A percentile compares a stretch with the other conserved stretches of the same genome.
phyloP scores from a whole-genome alignment of 2,113 vertebrate genomes.

The Aegotheles bennettii region DNA sequence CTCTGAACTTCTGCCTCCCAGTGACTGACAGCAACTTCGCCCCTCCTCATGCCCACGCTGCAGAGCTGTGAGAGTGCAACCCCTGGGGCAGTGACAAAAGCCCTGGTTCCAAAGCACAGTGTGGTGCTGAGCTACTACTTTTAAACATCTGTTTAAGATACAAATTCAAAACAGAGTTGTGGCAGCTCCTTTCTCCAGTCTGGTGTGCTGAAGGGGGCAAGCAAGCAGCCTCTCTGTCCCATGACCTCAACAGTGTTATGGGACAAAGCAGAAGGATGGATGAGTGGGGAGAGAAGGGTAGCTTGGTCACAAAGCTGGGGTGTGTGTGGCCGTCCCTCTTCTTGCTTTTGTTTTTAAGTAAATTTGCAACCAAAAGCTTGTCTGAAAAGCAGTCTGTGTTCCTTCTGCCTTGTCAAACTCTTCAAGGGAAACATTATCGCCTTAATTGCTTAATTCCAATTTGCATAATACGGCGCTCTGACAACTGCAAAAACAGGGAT shows the following conservation, averaged over 20 bases:
- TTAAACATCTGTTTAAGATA: neutral
- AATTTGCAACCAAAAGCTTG: slow-evolving; percentile 64
- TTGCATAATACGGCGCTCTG: slow-evolving; percentile 75
- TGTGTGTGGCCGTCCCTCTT: neutral
- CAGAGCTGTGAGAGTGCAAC: neutral
- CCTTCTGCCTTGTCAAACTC: slow-evolving; percentile 76
- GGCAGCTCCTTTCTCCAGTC: neutral
- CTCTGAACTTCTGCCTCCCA: neutral
- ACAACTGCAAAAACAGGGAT: slow-evolving; percentile 76
- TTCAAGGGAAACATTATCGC: slow-evolving; percentile 79
- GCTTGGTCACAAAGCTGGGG: neutral
- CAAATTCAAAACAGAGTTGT: neutral
- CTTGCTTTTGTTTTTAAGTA: slow-evolving; percentile 62
- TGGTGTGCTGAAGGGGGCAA: neutral
- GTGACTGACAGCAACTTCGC: neutral
- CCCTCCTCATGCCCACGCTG: neutral
- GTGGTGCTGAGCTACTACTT: neutral
- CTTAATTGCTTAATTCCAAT: slow-evolving; percentile 81
- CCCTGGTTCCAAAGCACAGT: neutral
- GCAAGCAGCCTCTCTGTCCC: neutral
- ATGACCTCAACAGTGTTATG: neutral
- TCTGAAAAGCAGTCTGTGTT: slow-evolving; percentile 70
- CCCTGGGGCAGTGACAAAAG: neutral
- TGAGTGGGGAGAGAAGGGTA: neutral
- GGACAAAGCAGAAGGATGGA: neutral